These are phyloP conservation scores for Equus quagga DNA, from an alignment of 2,113 vertebrate genomes.

Conservation along the genomic window DNA sequence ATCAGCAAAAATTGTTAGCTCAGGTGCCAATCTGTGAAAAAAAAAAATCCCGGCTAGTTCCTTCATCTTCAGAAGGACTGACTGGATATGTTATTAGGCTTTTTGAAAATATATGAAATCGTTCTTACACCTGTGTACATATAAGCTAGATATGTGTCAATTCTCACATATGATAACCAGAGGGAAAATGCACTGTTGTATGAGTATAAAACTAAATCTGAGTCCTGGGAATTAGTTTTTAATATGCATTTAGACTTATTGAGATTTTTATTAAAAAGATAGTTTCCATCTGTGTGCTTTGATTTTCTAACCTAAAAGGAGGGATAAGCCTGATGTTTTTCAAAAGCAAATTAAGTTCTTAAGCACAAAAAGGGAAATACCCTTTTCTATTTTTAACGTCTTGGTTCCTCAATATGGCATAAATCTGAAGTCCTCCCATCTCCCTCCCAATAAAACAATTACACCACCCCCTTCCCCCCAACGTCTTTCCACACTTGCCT, in stretches of 20 bases:
- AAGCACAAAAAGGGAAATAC: background rate
- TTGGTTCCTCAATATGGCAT: background rate
- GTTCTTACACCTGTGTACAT: background rate
- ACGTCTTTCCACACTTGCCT: background rate
- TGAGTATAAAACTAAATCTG: background rate
- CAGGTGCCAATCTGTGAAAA: too few species aligned
- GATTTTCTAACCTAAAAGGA: background rate
- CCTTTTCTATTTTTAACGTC: background rate
- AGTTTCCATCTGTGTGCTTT: background rate
- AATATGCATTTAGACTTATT: background rate
- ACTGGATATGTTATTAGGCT: background rate
- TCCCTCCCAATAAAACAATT: background rate
- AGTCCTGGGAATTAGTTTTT: conserved; percentile 43
- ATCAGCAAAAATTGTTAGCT: too few species aligned
- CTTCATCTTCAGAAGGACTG: background rate
- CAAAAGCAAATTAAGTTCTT: background rate
- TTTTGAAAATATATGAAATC: background rate
- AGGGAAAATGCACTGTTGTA: background rate
- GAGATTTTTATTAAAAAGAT: background rate
- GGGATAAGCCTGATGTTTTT: background rate
- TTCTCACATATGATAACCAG: background rate
- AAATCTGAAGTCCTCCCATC: background rate
- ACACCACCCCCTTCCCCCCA: too few species aligned
- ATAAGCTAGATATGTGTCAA: background rate
- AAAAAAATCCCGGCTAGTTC: background rate